These are phyloP conservation scores for Cricetomys ansorgei DNA, from an alignment of 2,113 vertebrate genomes.

Conservation along the genomic window DNA sequence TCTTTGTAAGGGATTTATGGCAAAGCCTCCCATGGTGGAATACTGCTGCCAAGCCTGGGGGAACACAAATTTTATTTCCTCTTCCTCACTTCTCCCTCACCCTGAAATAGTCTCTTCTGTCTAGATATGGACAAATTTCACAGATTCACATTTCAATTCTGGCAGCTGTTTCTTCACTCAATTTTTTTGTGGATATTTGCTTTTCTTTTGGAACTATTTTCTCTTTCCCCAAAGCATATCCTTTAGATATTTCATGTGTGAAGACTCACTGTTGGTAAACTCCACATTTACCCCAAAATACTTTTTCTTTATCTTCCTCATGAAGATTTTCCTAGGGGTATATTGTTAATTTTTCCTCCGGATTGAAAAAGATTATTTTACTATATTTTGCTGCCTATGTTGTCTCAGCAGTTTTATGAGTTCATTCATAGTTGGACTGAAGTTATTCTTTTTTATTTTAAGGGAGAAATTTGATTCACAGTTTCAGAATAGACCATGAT, in stretches of 20 bases:
- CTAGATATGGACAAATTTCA: neutral
- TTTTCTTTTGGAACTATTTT: constrained; percentile 5
- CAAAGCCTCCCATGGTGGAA: neutral
- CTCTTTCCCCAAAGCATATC: neutral
- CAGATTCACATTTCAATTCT: neutral
- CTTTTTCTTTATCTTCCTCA: neutral
- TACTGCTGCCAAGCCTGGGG: neutral
- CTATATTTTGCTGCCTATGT: constrained; percentile 3
- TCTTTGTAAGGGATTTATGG: neutral
- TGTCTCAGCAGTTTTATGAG: neutral
- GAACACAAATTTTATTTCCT: constrained; percentile 24
- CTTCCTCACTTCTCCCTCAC: neutral
- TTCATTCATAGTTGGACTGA: neutral
- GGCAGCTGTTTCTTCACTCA: neutral
- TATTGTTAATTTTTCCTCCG: constrained; percentile 15
- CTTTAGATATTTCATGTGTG: neutral
- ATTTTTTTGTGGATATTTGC: neutral
- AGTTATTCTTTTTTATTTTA: neutral
- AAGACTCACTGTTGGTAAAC: constrained; percentile 37
- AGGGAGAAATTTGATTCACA: neutral
- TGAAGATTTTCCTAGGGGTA: neutral
- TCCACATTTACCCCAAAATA: constrained; percentile 49
- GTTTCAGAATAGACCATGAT: neutral
- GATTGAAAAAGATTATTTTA: constrained; percentile 38
- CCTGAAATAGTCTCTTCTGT: constrained; percentile 9